Conservation (phyloP, 2,113 vertebrate species). For the Epinephelus fuscoguttatus region DNA sequence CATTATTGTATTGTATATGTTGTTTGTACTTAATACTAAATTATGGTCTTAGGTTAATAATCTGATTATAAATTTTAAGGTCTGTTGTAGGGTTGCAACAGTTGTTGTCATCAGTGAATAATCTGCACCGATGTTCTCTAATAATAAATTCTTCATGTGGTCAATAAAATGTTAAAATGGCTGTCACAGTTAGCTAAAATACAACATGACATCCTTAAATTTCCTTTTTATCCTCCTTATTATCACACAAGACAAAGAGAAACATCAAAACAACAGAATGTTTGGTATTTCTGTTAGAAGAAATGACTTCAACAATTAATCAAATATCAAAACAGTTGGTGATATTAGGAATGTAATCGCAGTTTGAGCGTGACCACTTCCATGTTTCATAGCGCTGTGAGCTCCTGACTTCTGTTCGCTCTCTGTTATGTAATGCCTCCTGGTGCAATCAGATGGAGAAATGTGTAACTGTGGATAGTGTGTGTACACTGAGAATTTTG, state of each 20-base stretch:
- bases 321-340: not conserved
- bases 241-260: too few species aligned
- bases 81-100: not conserved
- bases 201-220: too few species aligned
- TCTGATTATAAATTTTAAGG: not conserved
- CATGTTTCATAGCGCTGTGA: not conserved
- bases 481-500: constrained; percentile 10
- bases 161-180: too few species aligned
- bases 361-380: not conserved
- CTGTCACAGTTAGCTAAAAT: too few species aligned
- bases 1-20: not conserved
- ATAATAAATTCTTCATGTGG: too few species aligned
- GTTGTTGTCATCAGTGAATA: too few species aligned
- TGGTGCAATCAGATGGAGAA: constrained; percentile 8
- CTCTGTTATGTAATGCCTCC: constrained; percentile 19
- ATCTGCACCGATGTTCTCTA: too few species aligned
- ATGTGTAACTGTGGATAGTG: constrained; percentile 17
- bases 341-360: not conserved
- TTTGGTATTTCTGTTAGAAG: not conserved
- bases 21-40: not conserved
- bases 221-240: too few species aligned
- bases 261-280: not conserved
- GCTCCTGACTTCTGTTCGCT: not conserved
- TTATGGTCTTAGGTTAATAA: not conserved
- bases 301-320: not conserved